Base-by-base conservation (phyloP, 2,888 invertebrate species). In the Acanthosepion lycidas region DNA sequence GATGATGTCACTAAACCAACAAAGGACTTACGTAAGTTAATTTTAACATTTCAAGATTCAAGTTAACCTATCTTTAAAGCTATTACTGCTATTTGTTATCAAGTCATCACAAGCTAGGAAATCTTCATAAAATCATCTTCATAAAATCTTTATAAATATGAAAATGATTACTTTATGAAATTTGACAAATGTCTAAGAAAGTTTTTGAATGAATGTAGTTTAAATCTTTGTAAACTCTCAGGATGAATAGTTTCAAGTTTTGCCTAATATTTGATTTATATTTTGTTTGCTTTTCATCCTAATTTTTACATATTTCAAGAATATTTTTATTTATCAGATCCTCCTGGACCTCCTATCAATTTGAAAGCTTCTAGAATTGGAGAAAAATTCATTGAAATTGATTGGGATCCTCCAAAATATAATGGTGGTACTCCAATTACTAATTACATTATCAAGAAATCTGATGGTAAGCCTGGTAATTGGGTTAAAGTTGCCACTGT, bases 401-500 rank as follows among this genome's bases (percentile, higher is more conserved):
- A 95, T 51, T 98, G 98, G 98, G 95, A 95, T 23, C 95, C 96
- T 93, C 96, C 96, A 28, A 96, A 96, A 95, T 96, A 96, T 95
- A 96, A 97, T 95, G 97, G 97, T 49, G 97, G 96, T 6, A 94
- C 96, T 42, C 96, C 96, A 49, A 95, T 97, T 53, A 96, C 96
- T 93, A 95, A 95, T 6, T 97, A 96, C 96, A 96, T 96, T 93
- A 95, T 96, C 64, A 96, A 96, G 92, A 95, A 96, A n/a, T 96
- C 96, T 55, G 95, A 96, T 42, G 96, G 96, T 94, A 96, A 96
- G 48, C 96, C 96, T 94, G 53, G 33, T 20, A 96, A 95, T 59
- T 99, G 99, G 99, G 98, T 99, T 97, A 98, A 99, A 95, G 99
- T 99, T 95, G 96, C 96, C 91, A 95, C 95, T 3, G 95, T 95